Evolutionary conservation across 2,888 invertebrate genomes (phyloP), one percentile per base, ranked within the genome.

Genomic region (Meteorus cinctellus): DNA sequence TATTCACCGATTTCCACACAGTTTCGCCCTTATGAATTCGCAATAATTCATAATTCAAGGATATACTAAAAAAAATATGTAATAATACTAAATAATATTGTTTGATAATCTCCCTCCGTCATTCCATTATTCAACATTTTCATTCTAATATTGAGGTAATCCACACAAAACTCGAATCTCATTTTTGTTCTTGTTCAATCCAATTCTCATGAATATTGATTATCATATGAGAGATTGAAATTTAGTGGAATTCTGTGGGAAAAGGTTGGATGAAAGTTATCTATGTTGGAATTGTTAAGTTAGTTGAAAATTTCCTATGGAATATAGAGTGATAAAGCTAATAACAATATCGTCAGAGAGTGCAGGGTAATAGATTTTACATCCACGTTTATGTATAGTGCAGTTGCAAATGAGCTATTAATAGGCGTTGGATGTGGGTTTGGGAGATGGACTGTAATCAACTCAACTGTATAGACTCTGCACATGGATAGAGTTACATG

Each of bases 391-490:
- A 86, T 84, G 84, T 82, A 83, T 84, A 84, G 86, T 84, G 82
- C 82, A 86, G 84, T 84, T 86, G 82, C 83, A 82, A 86, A 87
- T 87, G 84, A 85, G 83, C 84, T 85, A 87, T 85, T 87, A 86
- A 84, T 82, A 82, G 82, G 82, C 82, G 82, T 85, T 86, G 82
- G 82, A 82, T 81, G 80, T 81, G 80, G 81, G 55, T 55, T 79
- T 66, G 82, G 81, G 79, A 77, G 82, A 83, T 84, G 81, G 74
- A 76, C 72, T 65, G 78, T 83, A 84, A 86, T 87, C 81, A 82
- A 86, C 85, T 87, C 84, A 86, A 82, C 82, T 79, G 82, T 84
- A 84, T 84, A 84, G 85, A 24, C 41, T 66, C 16, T 66, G 19
- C 41, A 27, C 27, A 45, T 29, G 19, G 48, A 29, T 48, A 29